Evolutionary conservation across 2,888 invertebrate genomes (phyloP), one percentile per base, ranked within the genome.

Genomic region (Dysmachus trigonus): DNA sequence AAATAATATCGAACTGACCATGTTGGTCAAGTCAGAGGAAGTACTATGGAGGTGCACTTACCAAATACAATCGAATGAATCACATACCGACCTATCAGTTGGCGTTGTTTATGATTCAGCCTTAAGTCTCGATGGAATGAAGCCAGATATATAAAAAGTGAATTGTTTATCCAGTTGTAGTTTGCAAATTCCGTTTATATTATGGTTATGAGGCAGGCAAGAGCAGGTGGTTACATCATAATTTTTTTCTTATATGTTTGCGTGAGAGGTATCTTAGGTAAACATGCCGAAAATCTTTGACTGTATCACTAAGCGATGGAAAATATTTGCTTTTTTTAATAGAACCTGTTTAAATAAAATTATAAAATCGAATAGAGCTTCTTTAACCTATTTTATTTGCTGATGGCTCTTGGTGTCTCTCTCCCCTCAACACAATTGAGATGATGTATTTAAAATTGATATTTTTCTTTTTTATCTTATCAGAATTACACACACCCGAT

Each of bases 401-500:
- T 62, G 62, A 62, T 62, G 62, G 22, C 18, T 62, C 22, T 7
- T 62, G 27, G 10, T 7, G 62, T 10, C 7, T 62, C 27, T 51
- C n/a, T 22, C 62, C 27, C 62, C 27, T 18, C 62, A 62, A 6
- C 22, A 22, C 22, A 22, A 62, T 7, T 22, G n/a, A n/a, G n/a
- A 62, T 62, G 62, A 62, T 62, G 1, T 33, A 35, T 73, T 73
- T 31, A 8, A 27, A 62, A 62, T 1, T 62, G 2, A 62, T 62
- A 10, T 27, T 62, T 22, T 62, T 62, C 10, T 22, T 62, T 27
- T 27, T 62, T 7, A 62, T 62, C 18, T 27, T 62, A 18, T 62
- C 18, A 97, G 97, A 97, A 93, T 92, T 98, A 87, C 92, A 94
- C 90, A 96, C 96, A 88, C 95, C 95, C 90, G 97, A 97, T 91